Base-by-base conservation (phyloP, 2,888 invertebrate species). In the Cheilosia impressa region DNA sequence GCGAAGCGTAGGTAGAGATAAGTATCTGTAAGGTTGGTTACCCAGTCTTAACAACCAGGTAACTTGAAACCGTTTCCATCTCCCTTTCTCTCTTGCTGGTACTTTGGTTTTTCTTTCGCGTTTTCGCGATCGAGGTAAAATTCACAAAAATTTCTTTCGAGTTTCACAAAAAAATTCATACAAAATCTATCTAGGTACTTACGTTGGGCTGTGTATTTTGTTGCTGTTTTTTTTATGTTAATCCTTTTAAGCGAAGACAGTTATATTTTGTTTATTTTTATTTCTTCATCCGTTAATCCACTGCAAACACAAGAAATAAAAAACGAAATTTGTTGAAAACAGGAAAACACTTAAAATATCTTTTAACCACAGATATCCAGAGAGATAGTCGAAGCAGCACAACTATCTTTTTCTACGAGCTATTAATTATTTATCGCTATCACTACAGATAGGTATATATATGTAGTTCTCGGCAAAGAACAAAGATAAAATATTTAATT, bases 261-360 rank as follows among this genome's bases (percentile, higher is more conserved):
- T 27, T 62, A 38, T 31, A 15, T 68, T 45, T 38, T 53, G 31
- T 68, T 45, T 43, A 41, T 76, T 58, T 45, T 19, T 24, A 31
- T 60, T 71, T 71, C 17, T 65, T n/a, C 76, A 84, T 84, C 83
- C 83, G 79, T 80, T 55, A 80, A 84, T 75, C 66, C 85, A 81
- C 71, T 85, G 77, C 50, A 85, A 85, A 31, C 85, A 85, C 85
- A 80, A 5, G 24, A 52, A 52, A 52, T n/a, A 52, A 19, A 15
- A 65, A 57, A 53, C 5, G 4, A 31, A 31, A 9, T 4, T 31
- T 31, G 31, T 57, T 47, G n/a, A 47, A 47, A 45, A 47, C 38
- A 55, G 15, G 19, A 60, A 22, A 31, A 52, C 72, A 72, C 66
- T 81, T 10, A 77, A 62, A 68, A 76, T 72, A 27, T 76, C 55